Conservation (phyloP, 92 coral and sea anemone species). For the Epizoanthus ramosus region DNA sequence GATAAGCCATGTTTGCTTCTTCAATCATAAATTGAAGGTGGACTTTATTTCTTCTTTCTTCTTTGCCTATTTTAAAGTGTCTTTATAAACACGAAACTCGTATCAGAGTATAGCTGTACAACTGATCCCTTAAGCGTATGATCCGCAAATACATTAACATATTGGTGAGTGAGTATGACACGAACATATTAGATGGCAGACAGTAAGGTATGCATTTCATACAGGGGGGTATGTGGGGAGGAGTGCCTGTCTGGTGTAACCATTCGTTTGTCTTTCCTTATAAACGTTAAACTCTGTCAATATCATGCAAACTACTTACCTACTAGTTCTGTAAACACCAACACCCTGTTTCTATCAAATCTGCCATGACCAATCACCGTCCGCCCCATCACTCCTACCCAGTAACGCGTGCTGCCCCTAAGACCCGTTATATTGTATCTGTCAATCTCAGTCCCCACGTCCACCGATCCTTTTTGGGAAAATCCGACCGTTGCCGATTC, state of each 20-base stretch:
- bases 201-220: not conserved
- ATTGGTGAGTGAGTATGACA: too few species aligned
- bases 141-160: too few species aligned
- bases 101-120: too few species aligned
- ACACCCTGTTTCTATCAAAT: not conserved
- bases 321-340: not conserved
- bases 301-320: not conserved
- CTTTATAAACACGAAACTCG: too few species aligned
- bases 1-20: too few species aligned
- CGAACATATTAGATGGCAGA: too few species aligned
- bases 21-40: too few species aligned
- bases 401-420: not conserved
- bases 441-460: conserved; percentile 7
- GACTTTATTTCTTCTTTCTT: too few species aligned
- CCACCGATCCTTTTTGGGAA: not conserved
- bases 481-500: not conserved
- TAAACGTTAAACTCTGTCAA: not conserved
- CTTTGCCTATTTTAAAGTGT: too few species aligned
- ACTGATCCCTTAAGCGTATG: too few species aligned
- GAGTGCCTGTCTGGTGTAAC: too few species aligned
- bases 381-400: conserved; percentile 6
- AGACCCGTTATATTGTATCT: conserved; percentile 14
- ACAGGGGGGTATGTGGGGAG: too few species aligned
- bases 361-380: conserved; percentile 7
- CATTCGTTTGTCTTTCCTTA: not conserved